Evolutionary conservation across 2,888 invertebrate genomes (phyloP).

Genomic region (Macrophya alboannulata): DNA sequence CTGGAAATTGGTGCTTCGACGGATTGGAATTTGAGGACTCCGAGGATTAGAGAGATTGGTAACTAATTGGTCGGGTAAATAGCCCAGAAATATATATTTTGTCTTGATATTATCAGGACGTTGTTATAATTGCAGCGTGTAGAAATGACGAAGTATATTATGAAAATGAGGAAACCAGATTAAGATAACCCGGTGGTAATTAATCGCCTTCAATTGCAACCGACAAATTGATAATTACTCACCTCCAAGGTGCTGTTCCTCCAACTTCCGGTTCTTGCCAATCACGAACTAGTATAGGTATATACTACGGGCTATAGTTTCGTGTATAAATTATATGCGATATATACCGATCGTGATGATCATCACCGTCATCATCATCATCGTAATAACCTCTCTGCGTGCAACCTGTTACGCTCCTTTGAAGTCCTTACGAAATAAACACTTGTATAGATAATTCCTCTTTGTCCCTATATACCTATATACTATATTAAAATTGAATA

Average conservation of each 20-base stretch:
- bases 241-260: conserved; percentile 29
- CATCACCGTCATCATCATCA: too few relatives aligned
- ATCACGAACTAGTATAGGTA: conserved; percentile 22
- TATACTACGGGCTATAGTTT: background rate
- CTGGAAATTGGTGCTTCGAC: background rate
- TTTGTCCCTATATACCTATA: conserved; percentile 27
- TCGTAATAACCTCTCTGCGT: background rate
- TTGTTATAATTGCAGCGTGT: background rate
- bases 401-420: conserved; percentile 50
- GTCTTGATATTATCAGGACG: background rate
- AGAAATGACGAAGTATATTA: background rate
- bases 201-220: conserved; percentile 40
- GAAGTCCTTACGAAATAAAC: conserved; percentile 45
- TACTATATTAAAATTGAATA: conserved; percentile 44
- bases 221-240: conserved; percentile 39
- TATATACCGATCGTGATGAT: background rate
- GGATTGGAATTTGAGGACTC: background rate
- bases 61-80: background rate
- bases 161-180: conserved; percentile 2
- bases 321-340: conserved; percentile 15
- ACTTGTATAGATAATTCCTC: conserved; percentile 27
- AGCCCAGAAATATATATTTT: background rate
- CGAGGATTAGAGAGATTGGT: background rate
- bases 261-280: conserved; percentile 40
- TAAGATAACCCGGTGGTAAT: background rate